Percentiles rank a stretch among this genome's conserved stretches.
These are phyloP conservation scores for Penaeus indicus DNA, from an alignment of 1,140 invertebrate genomes.

Conservation along the genomic window DNA sequence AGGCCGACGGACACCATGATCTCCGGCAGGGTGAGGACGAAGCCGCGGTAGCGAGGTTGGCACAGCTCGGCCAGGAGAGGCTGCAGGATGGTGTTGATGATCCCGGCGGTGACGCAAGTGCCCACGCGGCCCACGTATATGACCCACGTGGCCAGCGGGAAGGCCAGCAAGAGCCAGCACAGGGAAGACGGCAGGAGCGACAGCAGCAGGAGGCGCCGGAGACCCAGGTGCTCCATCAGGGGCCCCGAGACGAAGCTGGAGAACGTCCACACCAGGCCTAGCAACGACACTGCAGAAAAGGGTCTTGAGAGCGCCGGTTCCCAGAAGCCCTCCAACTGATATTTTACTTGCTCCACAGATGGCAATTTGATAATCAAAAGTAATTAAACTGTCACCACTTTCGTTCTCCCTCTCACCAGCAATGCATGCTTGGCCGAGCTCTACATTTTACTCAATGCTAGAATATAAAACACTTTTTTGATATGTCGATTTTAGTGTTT, in stretches of 20 bases:
- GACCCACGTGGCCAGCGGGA: not conserved
- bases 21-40: not conserved
- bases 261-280: not conserved
- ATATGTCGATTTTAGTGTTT: too few species aligned
- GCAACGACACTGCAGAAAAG: not conserved
- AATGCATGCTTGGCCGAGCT: too few species aligned
- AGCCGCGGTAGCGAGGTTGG: not conserved
- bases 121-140: slow-evolving; percentile 1
- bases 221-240: slow-evolving; percentile 9
- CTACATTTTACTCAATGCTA: too few species aligned
- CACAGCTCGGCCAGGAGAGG: slow-evolving; percentile 5
- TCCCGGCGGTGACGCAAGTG: not conserved
- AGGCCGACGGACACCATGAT: slow-evolving; percentile 32
- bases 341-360: too few species aligned
- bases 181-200: not conserved
- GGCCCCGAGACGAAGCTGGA: not conserved
- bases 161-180: not conserved
- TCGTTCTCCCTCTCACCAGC: too few species aligned
- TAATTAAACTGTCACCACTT: too few species aligned
- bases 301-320: too few species aligned
- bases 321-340: too few species aligned
- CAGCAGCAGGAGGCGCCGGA: not conserved
- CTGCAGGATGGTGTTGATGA: slow-evolving; percentile 7
- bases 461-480: too few species aligned
- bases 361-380: too few species aligned